Conservation (phyloP, 2,797 vertebrate genomes). For the Helarctos malayanus region DNA sequence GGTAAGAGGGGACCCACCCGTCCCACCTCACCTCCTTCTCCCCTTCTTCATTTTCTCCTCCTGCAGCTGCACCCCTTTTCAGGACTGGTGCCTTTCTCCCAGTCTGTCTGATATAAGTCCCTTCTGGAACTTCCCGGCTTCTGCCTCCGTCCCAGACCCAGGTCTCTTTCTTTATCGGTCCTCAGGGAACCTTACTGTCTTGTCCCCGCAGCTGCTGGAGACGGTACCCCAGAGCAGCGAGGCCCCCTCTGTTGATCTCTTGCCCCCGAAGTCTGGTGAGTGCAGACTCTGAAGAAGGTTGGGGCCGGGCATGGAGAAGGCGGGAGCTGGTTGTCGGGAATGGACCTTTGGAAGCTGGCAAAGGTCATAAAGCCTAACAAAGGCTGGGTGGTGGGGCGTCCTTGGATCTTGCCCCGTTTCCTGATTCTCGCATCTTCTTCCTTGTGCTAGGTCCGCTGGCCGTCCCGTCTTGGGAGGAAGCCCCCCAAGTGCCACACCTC, state of each 20-base stretch:
- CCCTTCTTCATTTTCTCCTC: neutral
- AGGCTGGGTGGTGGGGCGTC: neutral
- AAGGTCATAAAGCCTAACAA: neutral
- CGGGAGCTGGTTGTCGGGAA: neutral
- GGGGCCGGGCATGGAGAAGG: neutral
- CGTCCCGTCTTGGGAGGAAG: slow-evolving; percentile 72
- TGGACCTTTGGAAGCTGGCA: neutral
- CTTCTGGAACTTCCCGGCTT: neutral
- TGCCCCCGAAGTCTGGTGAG: slow-evolving; percentile 75
- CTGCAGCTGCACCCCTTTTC: neutral
- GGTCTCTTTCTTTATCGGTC: neutral
- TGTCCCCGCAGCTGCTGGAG: slow-evolving; percentile 84
- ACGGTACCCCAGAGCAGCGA: slow-evolving; percentile 67
- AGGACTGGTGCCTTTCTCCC: neutral
- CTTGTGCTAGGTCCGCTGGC: slow-evolving; percentile 49
- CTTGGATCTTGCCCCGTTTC: neutral
- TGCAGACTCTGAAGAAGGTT: neutral
- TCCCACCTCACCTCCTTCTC: neutral
- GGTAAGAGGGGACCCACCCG: slow-evolving; percentile 71
- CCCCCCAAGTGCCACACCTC: slow-evolving; percentile 66
- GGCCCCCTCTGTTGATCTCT: slow-evolving; percentile 43
- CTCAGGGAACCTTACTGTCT: neutral
- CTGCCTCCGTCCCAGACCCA: neutral
- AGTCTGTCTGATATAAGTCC: neutral
- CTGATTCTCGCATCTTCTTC: neutral